Conservation (phyloP, 2,113 vertebrate genomes). For the Chamaea fasciata region DNA sequence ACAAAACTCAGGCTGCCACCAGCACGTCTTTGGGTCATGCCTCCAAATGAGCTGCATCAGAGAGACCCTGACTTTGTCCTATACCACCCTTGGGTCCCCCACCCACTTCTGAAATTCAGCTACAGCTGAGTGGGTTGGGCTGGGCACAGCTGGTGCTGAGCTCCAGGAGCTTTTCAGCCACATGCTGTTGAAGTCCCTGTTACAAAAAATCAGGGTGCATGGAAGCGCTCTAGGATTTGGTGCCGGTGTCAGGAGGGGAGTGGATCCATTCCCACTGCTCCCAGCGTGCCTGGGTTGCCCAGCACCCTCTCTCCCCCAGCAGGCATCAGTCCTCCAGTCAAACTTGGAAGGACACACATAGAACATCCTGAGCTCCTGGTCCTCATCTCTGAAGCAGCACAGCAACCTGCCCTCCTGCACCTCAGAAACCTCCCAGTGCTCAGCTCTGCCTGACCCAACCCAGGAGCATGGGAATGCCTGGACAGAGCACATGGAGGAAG, state of each 20-base stretch:
- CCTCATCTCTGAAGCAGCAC: background rate
- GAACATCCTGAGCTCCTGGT: fast-evolving
- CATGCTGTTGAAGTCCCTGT: background rate
- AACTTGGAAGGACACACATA: fast-evolving
- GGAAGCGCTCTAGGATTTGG: background rate
- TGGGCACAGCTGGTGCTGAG: background rate
- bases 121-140: fast-evolving
- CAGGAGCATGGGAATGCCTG: background rate
- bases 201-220: background rate
- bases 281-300: background rate
- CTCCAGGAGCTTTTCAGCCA: background rate
- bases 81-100: fast-evolving
- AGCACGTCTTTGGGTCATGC: fast-evolving
- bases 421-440: fast-evolving
- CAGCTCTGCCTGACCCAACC: background rate
- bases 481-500: fast-evolving
- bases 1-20: background rate
- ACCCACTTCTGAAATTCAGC: fast-evolving
- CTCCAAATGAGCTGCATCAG: background rate
- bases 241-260: background rate
- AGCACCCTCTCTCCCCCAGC: background rate
- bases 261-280: background rate
- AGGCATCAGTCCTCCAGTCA: background rate
- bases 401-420: background rate
- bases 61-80: background rate